Evolutionary conservation across 2,113 vertebrate genomes (phyloP).

Genomic region (Hippocampus barbouri): DNA sequence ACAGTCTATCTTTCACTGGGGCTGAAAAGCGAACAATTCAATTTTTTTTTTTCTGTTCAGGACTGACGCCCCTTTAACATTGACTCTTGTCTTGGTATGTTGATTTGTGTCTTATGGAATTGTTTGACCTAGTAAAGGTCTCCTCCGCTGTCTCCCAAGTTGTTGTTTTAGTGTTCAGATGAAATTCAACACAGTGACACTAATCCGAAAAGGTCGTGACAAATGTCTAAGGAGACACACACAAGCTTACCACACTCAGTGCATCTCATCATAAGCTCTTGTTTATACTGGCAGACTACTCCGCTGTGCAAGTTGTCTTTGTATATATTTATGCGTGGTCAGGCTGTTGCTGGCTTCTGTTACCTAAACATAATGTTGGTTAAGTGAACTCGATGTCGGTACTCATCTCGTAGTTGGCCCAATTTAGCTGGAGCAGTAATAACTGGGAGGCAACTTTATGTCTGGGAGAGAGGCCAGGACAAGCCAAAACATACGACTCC

Average conservation of each 20-base stretch:
- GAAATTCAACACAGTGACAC: slow-evolving; percentile 19
- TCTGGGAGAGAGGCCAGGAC: slow-evolving; percentile 51
- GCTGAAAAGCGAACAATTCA: neutral
- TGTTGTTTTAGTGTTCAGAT: slow-evolving; percentile 19
- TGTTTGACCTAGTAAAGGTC: slow-evolving; percentile 9
- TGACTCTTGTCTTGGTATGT: slow-evolving; percentile 1
- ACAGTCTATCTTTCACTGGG: slow-evolving; percentile 4
- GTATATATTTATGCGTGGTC: slow-evolving; percentile 12
- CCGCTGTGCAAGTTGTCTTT: slow-evolving; percentile 20
- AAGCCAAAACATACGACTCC: slow-evolving; percentile 46
- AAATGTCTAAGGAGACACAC: slow-evolving; percentile 26
- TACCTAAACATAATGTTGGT: slow-evolving; percentile 39
- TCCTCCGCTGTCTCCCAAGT: slow-evolving; percentile 8
- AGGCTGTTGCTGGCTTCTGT: slow-evolving; percentile 32
- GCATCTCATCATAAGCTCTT: slow-evolving; percentile 25
- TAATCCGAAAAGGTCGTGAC: slow-evolving; percentile 19
- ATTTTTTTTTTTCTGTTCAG: slow-evolving; percentile 13
- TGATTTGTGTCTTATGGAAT: slow-evolving; percentile 5
- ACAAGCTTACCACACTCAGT: slow-evolving; percentile 7
- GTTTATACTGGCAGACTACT: slow-evolving; percentile 30
- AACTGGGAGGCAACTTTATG: slow-evolving; percentile 31
- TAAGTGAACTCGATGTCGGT: slow-evolving; percentile 52
- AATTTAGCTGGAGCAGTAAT: slow-evolving; percentile 49
- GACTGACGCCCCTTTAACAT: slow-evolving; percentile 25
- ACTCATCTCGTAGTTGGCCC: slow-evolving; percentile 39